phyloP scores from a whole-genome alignment of 2,888 invertebrate species.

The Diabrotica balteata region DNA sequence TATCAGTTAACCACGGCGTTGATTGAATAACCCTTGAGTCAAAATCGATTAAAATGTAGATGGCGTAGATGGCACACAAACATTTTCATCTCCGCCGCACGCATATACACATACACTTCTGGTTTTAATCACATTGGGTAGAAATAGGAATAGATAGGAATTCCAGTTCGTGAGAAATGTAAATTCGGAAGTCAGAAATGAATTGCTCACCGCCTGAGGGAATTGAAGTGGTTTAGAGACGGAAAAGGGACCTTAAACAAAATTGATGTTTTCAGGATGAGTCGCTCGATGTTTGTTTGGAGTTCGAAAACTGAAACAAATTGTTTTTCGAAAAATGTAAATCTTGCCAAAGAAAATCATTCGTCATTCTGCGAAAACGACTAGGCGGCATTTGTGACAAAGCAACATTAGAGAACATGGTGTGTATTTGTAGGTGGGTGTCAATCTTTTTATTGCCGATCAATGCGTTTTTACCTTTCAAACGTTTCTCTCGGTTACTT shows the following conservation, averaged over 20 bases:
- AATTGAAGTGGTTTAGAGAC: conserved; percentile 37
- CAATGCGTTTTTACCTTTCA: too few relatives aligned
- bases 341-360: conserved; percentile 25
- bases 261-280: conserved; percentile 38
- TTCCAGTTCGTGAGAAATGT: conserved; percentile 38
- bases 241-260: conserved; percentile 34
- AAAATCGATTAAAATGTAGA: conserved; percentile 21
- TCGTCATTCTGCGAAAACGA: conserved; percentile 19
- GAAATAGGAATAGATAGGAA: conserved; percentile 11
- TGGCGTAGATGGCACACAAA: conserved; percentile 6
- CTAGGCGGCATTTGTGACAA: conserved; percentile 11
- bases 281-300: conserved; percentile 28
- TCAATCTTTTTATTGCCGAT: not conserved
- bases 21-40: conserved; percentile 11
- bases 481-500: too few relatives aligned
- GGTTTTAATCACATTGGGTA: conserved; percentile 35
- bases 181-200: conserved; percentile 44
- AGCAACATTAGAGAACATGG: conserved; percentile 15
- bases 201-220: conserved; percentile 42
- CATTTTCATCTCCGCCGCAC: conserved; percentile 4
- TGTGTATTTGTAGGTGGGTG: conserved; percentile 1
- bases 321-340: conserved; percentile 32
- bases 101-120: conserved; percentile 22
- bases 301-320: conserved; percentile 32
- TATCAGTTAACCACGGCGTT: conserved; percentile 11